phyloP scores from a whole-genome alignment of 2,797 vertebrate genomes.

The Trachurus trachurus region DNA sequence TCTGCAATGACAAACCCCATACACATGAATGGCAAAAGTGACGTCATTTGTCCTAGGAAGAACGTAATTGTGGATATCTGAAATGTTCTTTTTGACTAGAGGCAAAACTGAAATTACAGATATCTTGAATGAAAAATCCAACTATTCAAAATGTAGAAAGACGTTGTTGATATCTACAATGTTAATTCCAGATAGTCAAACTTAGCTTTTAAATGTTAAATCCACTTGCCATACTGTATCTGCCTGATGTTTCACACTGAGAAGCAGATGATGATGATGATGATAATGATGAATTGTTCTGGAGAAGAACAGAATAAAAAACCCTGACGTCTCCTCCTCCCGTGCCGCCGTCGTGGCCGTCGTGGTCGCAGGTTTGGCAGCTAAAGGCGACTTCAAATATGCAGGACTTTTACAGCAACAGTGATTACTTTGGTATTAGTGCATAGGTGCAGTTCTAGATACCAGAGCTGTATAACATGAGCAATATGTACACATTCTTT shows the following conservation, averaged over 20 bases:
- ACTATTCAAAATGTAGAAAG: too few species aligned
- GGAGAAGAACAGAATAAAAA: conserved; percentile 4
- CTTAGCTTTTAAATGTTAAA: too few species aligned
- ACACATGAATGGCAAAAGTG: too few species aligned
- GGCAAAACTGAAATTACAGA: too few species aligned
- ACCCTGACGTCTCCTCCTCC: conserved; percentile 1
- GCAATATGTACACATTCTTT: conserved; percentile 56
- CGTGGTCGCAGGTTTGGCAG: conserved; percentile 54
- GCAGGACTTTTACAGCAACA: conserved; percentile 80
- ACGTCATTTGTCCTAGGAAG: too few species aligned
- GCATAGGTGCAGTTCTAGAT: conserved; percentile 81
- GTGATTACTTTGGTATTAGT: conserved; percentile 88
- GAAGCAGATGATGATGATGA: background rate
- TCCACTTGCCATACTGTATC: too few species aligned
- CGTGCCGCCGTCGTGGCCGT: background rate
- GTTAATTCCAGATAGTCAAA: too few species aligned
- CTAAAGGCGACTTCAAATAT: conserved; percentile 66
- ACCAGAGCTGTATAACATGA: conserved; percentile 58
- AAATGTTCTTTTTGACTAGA: too few species aligned
- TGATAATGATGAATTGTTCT: background rate
- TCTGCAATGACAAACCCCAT: too few species aligned
- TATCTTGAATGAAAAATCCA: too few species aligned
- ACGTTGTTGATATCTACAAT: too few species aligned
- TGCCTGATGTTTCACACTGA: background rate
- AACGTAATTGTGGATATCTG: too few species aligned